Evolutionary conservation across 2,797 vertebrate species (phyloP).

Genomic region (Denticeps clupeoides): DNA sequence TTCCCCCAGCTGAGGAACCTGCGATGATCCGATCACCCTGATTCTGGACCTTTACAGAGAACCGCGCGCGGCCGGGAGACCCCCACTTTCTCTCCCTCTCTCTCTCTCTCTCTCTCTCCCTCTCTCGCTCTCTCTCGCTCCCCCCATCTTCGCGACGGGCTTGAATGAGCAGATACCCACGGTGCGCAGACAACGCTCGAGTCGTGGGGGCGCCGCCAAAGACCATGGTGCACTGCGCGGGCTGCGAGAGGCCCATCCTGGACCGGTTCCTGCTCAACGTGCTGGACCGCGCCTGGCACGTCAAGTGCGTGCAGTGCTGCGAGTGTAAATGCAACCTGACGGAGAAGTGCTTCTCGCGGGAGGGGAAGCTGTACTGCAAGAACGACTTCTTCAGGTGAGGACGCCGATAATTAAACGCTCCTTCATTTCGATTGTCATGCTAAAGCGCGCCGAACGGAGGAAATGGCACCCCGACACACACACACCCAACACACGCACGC

Average conservation of each 20-base stretch:
- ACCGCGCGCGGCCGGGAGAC: conserved; percentile 21
- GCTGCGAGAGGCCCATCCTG: conserved; percentile 97
- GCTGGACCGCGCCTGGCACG: conserved; percentile 97
- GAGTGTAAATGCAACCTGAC: conserved; percentile 98
- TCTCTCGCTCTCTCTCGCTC: no score
- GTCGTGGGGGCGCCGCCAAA: conserved; percentile 68
- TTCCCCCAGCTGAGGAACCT: conserved; percentile 31
- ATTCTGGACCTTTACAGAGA: conserved; percentile 38
- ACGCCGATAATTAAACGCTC: conserved; percentile 58
- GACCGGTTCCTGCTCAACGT: conserved; percentile 98
- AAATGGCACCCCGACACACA: no score
- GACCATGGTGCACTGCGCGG: conserved; percentile 99
- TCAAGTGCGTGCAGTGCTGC: conserved; percentile 97
- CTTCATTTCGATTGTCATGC: conserved; percentile 63
- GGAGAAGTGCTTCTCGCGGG: conserved; percentile 96
- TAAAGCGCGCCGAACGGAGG: no score
- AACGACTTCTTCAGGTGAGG: conserved; percentile 99
- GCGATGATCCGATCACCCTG: conserved; percentile 3
- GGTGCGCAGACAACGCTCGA: conserved; percentile 33
- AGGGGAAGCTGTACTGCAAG: conserved; percentile 98
- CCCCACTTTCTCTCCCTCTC: conserved; percentile 7
- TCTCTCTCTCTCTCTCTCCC: not conserved
- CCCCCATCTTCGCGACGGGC: no score
- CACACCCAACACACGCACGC: no score
- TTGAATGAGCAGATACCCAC: conserved; percentile 19